These are phyloP conservation scores for Glyptemys insculpta DNA, from an alignment of 2,797 vertebrate species.

Conservation along the genomic window DNA sequence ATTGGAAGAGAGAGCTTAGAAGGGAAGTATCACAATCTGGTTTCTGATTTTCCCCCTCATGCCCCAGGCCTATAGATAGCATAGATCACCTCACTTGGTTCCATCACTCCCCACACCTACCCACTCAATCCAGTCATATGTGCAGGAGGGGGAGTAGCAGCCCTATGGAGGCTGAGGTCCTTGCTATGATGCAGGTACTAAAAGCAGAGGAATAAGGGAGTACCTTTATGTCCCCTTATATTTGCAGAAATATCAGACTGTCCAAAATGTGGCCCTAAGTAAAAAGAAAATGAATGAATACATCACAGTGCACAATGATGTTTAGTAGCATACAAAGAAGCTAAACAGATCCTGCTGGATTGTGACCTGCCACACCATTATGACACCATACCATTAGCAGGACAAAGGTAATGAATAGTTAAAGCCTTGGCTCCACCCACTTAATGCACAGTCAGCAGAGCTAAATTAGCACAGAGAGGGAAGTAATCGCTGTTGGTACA, in stretches of 20 bases:
- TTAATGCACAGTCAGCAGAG: not conserved
- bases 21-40: not conserved
- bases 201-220: not conserved
- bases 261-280: not conserved
- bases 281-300: not conserved
- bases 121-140: not conserved
- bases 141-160: not conserved
- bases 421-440: not conserved
- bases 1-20: not conserved
- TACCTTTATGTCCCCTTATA: not conserved
- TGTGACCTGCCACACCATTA: not conserved
- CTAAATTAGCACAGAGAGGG: not conserved
- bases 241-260: not conserved
- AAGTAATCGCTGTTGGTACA: not conserved
- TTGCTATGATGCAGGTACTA: not conserved
- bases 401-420: not conserved
- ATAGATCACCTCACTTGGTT: not conserved
- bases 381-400: not conserved
- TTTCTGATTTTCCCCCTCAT: not conserved
- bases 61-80: not conserved
- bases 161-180: not conserved
- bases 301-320: not conserved
- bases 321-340: not conserved
- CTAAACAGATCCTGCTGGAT: not conserved
- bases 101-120: not conserved